These are phyloP conservation scores for Darevskia nairensis DNA, from an alignment of 2,797 vertebrate genomes.

Conservation along the genomic window DNA sequence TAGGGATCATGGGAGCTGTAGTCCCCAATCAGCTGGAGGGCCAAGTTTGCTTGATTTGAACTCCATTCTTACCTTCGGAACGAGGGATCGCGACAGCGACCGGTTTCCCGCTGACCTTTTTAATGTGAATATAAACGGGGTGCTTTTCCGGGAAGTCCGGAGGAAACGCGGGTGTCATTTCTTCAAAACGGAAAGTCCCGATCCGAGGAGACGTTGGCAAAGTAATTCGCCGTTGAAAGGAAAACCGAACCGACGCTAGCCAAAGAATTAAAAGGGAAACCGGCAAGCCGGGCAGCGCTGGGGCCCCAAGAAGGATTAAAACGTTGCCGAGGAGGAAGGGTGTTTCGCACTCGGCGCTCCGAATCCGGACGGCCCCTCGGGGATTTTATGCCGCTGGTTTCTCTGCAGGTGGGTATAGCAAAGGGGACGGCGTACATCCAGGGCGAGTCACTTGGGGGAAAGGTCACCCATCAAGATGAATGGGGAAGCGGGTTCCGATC, in stretches of 20 bases:
- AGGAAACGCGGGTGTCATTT: conserved; percentile 57
- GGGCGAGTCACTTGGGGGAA: conserved; percentile 89
- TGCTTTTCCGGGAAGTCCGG: conserved; percentile 55
- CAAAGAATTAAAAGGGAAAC: too few species aligned
- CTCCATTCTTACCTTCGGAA: conserved; percentile 59
- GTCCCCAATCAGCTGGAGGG: too few species aligned
- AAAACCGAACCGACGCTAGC: too few species aligned
- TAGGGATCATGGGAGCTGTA: too few species aligned
- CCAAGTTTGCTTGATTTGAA: too few species aligned
- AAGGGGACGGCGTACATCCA: conserved; percentile 67
- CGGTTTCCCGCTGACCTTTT: conserved; percentile 64
- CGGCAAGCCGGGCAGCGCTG: conserved; percentile 65
- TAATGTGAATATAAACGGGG: conserved; percentile 63
- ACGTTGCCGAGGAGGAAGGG: conserved; percentile 63
- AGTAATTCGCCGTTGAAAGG: too few species aligned
- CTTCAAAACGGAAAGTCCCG: conserved; percentile 63
- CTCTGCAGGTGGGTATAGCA: conserved; percentile 63
- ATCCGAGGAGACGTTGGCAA: too few species aligned
- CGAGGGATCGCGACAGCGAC: conserved; percentile 64
- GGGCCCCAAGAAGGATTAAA: conserved; percentile 60
- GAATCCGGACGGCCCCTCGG: conserved; percentile 67
- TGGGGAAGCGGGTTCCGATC: conserved; percentile 91
- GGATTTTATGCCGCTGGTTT: conserved; percentile 69
- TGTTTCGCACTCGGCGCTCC: conserved; percentile 60
- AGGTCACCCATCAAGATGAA: conserved; percentile 90